Evolutionary conservation across 2,797 vertebrate genomes (phyloP).

Genomic region (Pseudochaenichthys georgianus): DNA sequence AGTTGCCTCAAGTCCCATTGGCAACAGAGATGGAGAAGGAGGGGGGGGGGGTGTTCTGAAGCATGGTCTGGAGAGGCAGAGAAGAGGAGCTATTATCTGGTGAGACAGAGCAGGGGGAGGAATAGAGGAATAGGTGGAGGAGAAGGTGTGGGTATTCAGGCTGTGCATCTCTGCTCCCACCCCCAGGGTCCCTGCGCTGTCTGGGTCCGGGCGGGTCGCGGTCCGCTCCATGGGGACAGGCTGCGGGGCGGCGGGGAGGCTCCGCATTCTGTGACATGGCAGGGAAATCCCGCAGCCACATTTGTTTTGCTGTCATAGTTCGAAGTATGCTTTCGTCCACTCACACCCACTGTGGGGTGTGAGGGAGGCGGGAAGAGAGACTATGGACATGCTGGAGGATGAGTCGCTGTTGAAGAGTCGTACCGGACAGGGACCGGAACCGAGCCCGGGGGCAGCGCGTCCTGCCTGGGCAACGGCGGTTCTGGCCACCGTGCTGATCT

Average conservation of each 20-base stretch:
- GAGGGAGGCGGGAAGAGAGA: constrained; percentile 4
- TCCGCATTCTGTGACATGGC: constrained; percentile 9
- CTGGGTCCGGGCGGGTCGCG: constrained; percentile 22
- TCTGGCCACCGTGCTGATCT: constrained; percentile 87
- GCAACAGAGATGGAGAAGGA: neutral
- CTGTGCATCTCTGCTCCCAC: neutral
- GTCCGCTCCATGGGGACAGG: constrained; percentile 19
- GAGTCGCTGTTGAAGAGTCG: constrained; percentile 79
- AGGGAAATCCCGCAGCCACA: neutral
- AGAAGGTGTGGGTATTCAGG: neutral
- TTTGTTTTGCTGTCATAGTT: constrained; percentile 1
- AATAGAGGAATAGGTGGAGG: constrained; percentile 7
- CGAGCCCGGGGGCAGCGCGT: constrained; percentile 67
- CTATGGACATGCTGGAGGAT: constrained; percentile 83
- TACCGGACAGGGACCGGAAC: constrained; percentile 64
- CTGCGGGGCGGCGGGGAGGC: neutral
- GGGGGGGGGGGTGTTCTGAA: neutral
- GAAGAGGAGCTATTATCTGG: constrained; percentile 22
- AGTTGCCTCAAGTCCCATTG: constrained; percentile 17
- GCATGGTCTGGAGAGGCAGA: constrained; percentile 7
- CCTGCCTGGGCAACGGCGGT: constrained; percentile 84
- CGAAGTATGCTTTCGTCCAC: constrained; percentile 18
- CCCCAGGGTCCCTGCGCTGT: neutral
- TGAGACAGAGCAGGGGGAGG: neutral
- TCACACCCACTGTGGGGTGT: constrained; percentile 4